A percentile compares a stretch with the other conserved stretches of the same genome.
Evolutionary conservation across 2,113 vertebrate species (phyloP).

Genomic region (Camarhynchus parvulus): DNA sequence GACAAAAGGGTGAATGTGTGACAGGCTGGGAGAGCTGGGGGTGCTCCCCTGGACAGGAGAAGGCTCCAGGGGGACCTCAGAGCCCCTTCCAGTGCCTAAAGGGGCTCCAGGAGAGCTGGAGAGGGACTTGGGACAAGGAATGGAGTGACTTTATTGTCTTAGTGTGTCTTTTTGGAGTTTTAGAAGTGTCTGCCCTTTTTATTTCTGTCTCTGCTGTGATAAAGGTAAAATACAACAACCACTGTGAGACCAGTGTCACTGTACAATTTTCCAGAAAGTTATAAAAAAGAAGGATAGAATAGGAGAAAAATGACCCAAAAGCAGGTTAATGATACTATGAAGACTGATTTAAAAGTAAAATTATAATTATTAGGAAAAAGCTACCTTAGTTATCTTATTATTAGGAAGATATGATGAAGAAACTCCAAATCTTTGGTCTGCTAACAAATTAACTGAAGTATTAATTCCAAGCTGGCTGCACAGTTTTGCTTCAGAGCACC

Average conservation of each 20-base stretch:
- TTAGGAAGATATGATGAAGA: not conserved
- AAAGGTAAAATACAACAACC: not conserved
- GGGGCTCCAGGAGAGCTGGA: not conserved
- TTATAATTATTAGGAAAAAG: not conserved
- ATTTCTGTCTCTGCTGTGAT: not conserved
- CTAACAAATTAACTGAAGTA: not conserved
- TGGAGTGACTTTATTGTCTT: not conserved
- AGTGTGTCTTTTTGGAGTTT: not conserved
- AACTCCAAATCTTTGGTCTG: not conserved
- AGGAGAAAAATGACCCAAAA: not conserved
- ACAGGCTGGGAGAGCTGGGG: not conserved
- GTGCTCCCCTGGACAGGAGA: not conserved
- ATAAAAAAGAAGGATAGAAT: not conserved
- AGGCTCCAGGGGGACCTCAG: not conserved
- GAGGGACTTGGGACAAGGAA: not conserved
- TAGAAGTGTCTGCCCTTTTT: not conserved
- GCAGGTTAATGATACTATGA: not conserved
- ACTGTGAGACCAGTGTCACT: rapidly evolving
- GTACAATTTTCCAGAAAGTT: not conserved
- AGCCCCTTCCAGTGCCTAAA: not conserved
- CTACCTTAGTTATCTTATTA: not conserved
- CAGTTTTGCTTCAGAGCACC: not conserved
- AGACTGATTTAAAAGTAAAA: not conserved
- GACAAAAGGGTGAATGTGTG: not conserved
- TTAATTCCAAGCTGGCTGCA: not conserved